Conservation (phyloP, 37 sponge, comb jelly and placozoan species). For the Crambe crambe region DNA sequence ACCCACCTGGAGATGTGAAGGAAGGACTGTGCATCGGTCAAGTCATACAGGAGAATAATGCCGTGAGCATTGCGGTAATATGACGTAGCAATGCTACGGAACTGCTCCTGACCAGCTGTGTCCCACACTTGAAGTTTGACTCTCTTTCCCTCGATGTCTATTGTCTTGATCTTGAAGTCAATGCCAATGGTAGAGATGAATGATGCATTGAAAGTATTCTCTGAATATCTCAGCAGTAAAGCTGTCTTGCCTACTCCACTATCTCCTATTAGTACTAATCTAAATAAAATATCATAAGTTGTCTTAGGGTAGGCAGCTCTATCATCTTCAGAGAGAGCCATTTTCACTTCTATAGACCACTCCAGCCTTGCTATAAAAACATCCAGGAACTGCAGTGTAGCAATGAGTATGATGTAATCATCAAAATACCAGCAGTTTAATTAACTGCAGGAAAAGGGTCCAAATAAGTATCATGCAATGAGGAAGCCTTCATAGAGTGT, state of each 20-base stretch:
- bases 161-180: slow-evolving; percentile 6
- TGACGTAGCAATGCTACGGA: neutral
- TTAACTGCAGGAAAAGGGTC: no score
- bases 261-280: neutral
- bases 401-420: no score
- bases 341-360: no score
- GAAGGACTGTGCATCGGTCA: slow-evolving; percentile 70
- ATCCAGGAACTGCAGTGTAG: no score
- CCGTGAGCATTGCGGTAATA: slow-evolving; percentile 84
- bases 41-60: slow-evolving; percentile 61
- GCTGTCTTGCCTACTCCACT: slow-evolving; percentile 9
- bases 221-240: neutral
- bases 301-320: neutral
- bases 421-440: no score
- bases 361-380: no score
- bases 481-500: no score
- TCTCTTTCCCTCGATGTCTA: neutral
- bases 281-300: neutral
- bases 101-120: slow-evolving; percentile 15
- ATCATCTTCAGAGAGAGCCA: neutral
- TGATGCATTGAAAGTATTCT: neutral
- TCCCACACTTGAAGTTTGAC: slow-evolving; percentile 8
- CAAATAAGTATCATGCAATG: no score
- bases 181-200: slow-evolving; percentile 6
- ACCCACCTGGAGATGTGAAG: slow-evolving; percentile 68